phyloP scores from a whole-genome alignment of 2,113 vertebrate species.

The rat (Rattus norvegicus) region GRCr8 NC_086019.1:129743001-129743500 shows the following conservation, averaged over 20 bases:
- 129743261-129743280: neutral
- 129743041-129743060: neutral
- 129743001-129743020: neutral
- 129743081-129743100: neutral
- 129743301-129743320: neutral
- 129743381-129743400: neutral
- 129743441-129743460: neutral
- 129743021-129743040: constrained; percentile 20
- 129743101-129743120: neutral
- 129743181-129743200: neutral
- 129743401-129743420: neutral
- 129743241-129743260: neutral
- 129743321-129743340: neutral
- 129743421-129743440: neutral
- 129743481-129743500: neutral
- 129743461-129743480: neutral
- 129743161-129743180: neutral
- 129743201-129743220: neutral
- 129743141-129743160: neutral
- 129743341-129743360: neutral
- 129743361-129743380: neutral
- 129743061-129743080: neutral
- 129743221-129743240: neutral
- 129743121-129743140: neutral
- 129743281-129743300: neutral